These are phyloP conservation scores for Lonchura striata DNA, from an alignment of 2,113 vertebrate species.

Conservation along the genomic window DNA sequence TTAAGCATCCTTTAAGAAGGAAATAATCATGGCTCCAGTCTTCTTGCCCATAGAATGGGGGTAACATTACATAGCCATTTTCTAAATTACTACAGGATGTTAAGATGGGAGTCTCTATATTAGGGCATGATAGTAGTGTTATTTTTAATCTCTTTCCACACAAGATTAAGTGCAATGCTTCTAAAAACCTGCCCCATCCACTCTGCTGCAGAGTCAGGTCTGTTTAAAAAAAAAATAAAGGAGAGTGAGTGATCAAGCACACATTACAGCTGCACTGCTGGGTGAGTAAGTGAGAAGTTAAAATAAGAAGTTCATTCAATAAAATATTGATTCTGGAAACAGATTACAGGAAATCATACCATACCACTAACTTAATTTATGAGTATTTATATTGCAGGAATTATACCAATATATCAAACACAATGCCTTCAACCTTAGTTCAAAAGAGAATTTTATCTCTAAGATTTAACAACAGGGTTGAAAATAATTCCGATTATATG, in stretches of 20 bases:
- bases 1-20: slow-evolving; percentile 2
- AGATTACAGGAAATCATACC: slow-evolving; percentile 61
- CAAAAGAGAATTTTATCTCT: slow-evolving; percentile 64
- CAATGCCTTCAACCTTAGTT: slow-evolving; percentile 51
- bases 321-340: slow-evolving; percentile 67
- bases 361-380: slow-evolving; percentile 60
- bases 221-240: neutral
- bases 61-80: slow-evolving; percentile 2
- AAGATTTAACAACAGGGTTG: slow-evolving; percentile 50
- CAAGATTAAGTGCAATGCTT: neutral
- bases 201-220: neutral
- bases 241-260: slow-evolving; percentile 32
- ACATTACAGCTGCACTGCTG: slow-evolving; percentile 34
- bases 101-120: neutral
- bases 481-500: slow-evolving; percentile 68
- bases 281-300: slow-evolving; percentile 63
- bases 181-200: neutral
- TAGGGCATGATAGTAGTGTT: neutral
- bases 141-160: neutral
- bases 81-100: slow-evolving; percentile 35
- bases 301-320: slow-evolving; percentile 64
- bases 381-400: slow-evolving; percentile 62
- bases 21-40: slow-evolving; percentile 1
- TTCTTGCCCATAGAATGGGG: neutral
- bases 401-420: slow-evolving; percentile 58